Conservation (phyloP, 2,888 invertebrate genomes). For the Tetheella fluctuosa region DNA sequence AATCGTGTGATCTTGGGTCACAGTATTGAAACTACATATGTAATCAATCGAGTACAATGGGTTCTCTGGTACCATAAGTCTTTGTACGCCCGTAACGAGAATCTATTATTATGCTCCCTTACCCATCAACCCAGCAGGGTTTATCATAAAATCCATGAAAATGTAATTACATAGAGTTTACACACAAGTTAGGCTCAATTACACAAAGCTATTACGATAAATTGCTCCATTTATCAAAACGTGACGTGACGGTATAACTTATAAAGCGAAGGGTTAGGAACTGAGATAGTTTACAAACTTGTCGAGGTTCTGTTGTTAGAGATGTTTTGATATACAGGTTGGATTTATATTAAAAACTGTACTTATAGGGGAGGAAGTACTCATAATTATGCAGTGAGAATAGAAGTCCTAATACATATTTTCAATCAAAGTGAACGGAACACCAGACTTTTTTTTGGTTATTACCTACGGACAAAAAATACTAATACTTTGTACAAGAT, state of each 20-base stretch:
- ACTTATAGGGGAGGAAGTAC: neutral
- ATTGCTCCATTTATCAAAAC: conserved; percentile 1
- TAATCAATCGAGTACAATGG: no score
- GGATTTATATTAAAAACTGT: neutral
- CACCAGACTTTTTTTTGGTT: no score
- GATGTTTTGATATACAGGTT: neutral
- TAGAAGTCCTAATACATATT: no score
- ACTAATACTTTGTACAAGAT: no score
- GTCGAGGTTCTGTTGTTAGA: neutral
- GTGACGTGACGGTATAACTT: neutral
- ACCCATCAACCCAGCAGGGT: no score
- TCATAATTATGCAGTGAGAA: neutral
- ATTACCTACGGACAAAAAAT: no score
- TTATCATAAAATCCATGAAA: neutral
- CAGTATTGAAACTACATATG: no score
- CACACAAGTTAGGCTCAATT: neutral
- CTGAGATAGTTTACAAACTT: neutral
- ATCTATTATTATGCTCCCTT: no score
- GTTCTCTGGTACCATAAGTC: no score
- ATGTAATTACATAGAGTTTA: neutral
- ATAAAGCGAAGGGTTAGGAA: neutral
- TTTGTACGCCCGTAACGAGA: no score
- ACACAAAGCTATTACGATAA: conserved; percentile 3
- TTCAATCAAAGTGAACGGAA: neutral
- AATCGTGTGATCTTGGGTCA: no score